Evolutionary conservation across 2,888 invertebrate species (phyloP).

Genomic region (Euphydryas editha): DNA sequence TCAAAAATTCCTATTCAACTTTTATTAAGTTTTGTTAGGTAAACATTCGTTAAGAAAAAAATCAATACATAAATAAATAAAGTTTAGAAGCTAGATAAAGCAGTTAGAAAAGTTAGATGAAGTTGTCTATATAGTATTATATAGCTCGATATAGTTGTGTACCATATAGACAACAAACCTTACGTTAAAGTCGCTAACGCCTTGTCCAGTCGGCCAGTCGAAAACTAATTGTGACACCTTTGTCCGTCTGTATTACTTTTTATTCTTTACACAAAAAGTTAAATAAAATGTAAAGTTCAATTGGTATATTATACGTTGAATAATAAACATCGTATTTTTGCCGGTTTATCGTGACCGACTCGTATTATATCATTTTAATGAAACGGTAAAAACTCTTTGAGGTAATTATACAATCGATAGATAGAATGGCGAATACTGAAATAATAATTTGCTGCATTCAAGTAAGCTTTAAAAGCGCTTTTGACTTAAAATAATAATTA

Average conservation of each 20-base stretch:
- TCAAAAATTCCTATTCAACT: no score
- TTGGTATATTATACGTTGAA: conserved; percentile 16
- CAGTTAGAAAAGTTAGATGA: no score
- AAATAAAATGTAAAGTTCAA: conserved; percentile 18
- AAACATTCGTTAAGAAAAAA: no score
- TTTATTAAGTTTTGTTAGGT: no score
- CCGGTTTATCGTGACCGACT: conserved; percentile 1
- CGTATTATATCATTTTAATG: conserved; percentile 1
- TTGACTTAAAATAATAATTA: no score
- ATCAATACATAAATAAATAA: no score
- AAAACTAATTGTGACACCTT: conserved; percentile 30
- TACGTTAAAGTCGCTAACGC: conserved; percentile 15
- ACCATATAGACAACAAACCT: background rate
- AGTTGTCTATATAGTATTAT: background rate
- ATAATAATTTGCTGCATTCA: no score
- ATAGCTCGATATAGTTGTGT: background rate
- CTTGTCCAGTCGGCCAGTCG: conserved; percentile 23
- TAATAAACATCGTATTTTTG: conserved; percentile 27
- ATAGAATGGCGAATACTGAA: no score
- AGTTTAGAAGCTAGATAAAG: no score
- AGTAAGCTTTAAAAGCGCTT: no score
- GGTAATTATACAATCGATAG: background rate
- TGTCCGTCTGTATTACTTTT: conserved; percentile 17
- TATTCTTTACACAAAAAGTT: conserved; percentile 17
- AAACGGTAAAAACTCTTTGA: background rate